Evolutionary conservation across 2,113 vertebrate species (phyloP).

Genomic region (Pygoscelis antarcticus): DNA sequence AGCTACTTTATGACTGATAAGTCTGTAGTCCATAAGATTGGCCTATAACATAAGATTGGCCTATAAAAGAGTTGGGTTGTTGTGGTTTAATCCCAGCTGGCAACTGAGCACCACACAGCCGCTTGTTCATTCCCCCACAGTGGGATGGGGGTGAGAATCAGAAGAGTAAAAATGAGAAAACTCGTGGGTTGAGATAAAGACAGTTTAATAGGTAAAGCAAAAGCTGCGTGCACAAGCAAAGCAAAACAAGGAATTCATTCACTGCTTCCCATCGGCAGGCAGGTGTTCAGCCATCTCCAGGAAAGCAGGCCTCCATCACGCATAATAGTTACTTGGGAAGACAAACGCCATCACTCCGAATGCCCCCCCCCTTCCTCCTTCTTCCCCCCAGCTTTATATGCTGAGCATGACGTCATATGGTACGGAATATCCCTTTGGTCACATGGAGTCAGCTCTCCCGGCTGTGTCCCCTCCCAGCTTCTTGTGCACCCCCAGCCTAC

Average conservation of each 20-base stretch:
- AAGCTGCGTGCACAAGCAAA: neutral
- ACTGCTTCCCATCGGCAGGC: accelerated
- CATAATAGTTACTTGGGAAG: accelerated
- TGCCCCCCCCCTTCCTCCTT: neutral
- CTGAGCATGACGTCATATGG: too few species aligned
- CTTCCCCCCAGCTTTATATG: neutral
- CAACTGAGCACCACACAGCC: neutral
- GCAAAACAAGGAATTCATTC: neutral
- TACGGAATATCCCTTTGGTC: neutral
- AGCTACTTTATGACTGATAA: neutral
- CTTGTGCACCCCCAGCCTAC: neutral
- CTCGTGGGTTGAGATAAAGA: neutral
- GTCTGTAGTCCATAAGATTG: neutral
- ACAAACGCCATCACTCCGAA: accelerated
- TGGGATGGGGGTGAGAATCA: neutral
- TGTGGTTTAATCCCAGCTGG: neutral
- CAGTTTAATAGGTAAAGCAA: neutral
- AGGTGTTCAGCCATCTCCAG: neutral
- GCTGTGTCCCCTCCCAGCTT: neutral
- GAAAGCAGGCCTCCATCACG: neutral
- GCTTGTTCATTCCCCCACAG: neutral
- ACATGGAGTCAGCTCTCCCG: neutral
- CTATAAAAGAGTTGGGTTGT: neutral
- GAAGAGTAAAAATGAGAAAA: neutral
- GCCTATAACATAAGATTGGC: neutral